These are phyloP conservation scores for Hyperoodon ampullatus DNA, from an alignment of 2,113 vertebrate species.

Conservation along the genomic window DNA sequence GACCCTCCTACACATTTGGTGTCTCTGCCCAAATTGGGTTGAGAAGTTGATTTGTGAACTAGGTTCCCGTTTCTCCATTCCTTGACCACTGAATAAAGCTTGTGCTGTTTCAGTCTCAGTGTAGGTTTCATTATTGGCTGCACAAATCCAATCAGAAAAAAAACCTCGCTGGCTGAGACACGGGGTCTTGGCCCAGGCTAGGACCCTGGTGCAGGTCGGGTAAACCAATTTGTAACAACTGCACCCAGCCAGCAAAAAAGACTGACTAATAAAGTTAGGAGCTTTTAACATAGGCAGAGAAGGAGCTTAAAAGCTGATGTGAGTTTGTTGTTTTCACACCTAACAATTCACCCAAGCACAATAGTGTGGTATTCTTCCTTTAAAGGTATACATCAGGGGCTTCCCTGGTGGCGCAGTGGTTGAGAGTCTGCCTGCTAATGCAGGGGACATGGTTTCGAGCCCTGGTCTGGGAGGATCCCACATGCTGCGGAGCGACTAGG, in stretches of 20 bases:
- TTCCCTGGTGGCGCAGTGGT: too few species aligned
- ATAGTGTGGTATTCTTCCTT: too few species aligned
- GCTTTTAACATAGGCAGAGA: background rate
- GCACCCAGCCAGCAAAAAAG: background rate
- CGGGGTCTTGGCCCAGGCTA: background rate
- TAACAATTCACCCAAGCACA: background rate
- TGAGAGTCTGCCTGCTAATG: too few species aligned
- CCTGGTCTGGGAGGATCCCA: too few species aligned
- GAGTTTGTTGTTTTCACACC: background rate
- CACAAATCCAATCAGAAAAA: background rate
- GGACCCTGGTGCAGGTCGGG: background rate
- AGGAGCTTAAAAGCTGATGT: background rate
- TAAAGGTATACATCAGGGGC: too few species aligned
- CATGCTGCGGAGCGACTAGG: too few species aligned
- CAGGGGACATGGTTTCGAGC: too few species aligned
- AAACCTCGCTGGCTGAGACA: background rate
- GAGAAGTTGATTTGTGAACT: background rate
- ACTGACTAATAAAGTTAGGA: background rate
- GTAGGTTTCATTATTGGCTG: background rate
- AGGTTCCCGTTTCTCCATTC: background rate
- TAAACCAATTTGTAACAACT: background rate
- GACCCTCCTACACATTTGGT: background rate
- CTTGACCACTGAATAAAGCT: background rate
- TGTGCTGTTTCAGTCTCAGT: background rate
- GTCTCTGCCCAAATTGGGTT: background rate